Conservation (phyloP, 2,113 vertebrate genomes). For the Chroicocephalus ridibundus region DNA sequence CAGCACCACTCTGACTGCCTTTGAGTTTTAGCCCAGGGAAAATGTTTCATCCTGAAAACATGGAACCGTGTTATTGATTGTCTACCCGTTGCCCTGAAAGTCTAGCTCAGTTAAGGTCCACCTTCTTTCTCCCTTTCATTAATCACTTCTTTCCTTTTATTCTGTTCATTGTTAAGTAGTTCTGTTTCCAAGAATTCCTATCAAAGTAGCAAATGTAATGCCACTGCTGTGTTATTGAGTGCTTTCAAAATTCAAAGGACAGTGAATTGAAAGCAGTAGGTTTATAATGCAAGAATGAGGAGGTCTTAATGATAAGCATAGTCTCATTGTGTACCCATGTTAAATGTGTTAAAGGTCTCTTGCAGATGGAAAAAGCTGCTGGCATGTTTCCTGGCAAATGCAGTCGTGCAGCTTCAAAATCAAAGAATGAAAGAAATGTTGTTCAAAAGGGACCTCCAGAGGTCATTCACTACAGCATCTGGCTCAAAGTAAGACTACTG, state of each 20-base stretch:
- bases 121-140: neutral
- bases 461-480: neutral
- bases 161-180: neutral
- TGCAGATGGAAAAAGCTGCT: neutral
- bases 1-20: neutral
- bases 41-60: neutral
- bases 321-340: neutral
- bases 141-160: neutral
- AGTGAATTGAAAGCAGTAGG: neutral
- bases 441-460: neutral
- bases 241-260: conserved; percentile 28
- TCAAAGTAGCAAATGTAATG: conserved; percentile 21
- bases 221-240: neutral
- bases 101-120: neutral
- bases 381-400: neutral
- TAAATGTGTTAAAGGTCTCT: neutral
- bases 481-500: neutral
- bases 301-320: neutral
- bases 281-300: neutral
- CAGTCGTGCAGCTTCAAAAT: neutral
- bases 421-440: neutral
- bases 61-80: neutral
- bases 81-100: neutral
- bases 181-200: conserved; percentile 30
- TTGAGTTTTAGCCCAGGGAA: neutral